These are phyloP conservation scores for Babyrousa celebensis DNA, from an alignment of 2,797 vertebrate genomes.

Conservation along the genomic window DNA sequence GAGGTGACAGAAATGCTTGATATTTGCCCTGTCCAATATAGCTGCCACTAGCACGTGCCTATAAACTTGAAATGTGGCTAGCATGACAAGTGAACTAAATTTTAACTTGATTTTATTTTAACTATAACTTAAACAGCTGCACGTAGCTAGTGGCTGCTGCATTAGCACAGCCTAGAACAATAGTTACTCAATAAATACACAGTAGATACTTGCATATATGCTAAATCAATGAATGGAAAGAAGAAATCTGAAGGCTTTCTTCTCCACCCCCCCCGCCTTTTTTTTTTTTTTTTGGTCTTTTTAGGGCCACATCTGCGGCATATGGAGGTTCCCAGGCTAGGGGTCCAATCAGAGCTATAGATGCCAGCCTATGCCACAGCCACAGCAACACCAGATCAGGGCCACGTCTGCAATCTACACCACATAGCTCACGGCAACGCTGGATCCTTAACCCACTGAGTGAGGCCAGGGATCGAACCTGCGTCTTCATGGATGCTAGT, in stretches of 20 bases:
- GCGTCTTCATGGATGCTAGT: too few species aligned
- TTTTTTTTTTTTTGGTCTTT: background rate
- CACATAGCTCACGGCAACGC: too few species aligned
- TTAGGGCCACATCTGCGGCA: too few species aligned
- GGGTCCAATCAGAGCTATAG: too few species aligned
- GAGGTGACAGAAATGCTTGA: background rate
- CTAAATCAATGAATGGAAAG: conserved; percentile 12
- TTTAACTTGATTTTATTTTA: conserved; percentile 51
- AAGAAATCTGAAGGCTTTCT: conserved; percentile 35
- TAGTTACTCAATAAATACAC: conserved; percentile 55
- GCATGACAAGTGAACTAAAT: conserved; percentile 33
- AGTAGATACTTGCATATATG: conserved; percentile 49
- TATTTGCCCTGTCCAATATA: background rate
- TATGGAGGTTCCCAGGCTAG: too few species aligned
- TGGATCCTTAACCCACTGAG: too few species aligned
- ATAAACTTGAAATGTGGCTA: conserved; percentile 26
- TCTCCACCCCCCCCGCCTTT: too few species aligned
- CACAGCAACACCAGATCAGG: too few species aligned
- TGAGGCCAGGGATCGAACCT: too few species aligned
- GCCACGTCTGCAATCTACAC: too few species aligned
- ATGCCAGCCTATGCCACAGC: too few species aligned
- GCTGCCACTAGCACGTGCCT: background rate
- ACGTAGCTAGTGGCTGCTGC: conserved; percentile 6
- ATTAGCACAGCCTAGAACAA: conserved; percentile 33
- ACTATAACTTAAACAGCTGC: background rate